Evolutionary conservation across 1,140 invertebrate genomes (phyloP), one percentile per base, ranked within the genome.

Genomic region (Manduca sexta): DNA sequence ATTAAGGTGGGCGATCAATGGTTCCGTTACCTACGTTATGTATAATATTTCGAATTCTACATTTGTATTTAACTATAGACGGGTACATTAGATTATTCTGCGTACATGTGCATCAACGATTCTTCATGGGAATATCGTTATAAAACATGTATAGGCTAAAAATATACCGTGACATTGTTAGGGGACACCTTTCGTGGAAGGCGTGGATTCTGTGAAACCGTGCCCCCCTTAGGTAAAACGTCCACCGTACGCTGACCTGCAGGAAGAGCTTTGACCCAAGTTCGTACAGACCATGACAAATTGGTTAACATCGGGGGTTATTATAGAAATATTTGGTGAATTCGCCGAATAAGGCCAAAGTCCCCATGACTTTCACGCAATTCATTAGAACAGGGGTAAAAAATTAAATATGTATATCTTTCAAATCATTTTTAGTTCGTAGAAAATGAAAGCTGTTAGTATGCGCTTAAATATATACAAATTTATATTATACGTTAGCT

Each of bases 161-260:
- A 56, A 56, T 56, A 57, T 44, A 46, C 49, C 13, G 38, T 52
- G 45, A 43, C 48, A 43, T 29, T 46, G 40, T 42, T 30, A 26
- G 34, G 42, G 41, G 51, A 15, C 30, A 49, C 26, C 21, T 15
- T 53, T 53, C 52, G 45, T 42, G 45, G 52, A 53, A 53, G 1
- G 38, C 46, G 39, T 17, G 35, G 40, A 42, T 49, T 52, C 45
- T 18, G n/a, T 53, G 52, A 16, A 49, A 40, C 37, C 33, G 34
- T 26, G 34, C 16, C 17, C 38, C 50, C 46, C 52, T 17, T 45
- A 52, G 31, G 42, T 18, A 47, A 47, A 46, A 44, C 40, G 4
- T 11, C 52, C 45, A 46, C 14, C 39, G 1, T 53, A 45, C 35
- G 26, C 26, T 48, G 52, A 48, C 45, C 52, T 48, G 26, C 33